Conservation (phyloP, 2,113 vertebrate genomes). For the Anas platyrhynchos region DNA sequence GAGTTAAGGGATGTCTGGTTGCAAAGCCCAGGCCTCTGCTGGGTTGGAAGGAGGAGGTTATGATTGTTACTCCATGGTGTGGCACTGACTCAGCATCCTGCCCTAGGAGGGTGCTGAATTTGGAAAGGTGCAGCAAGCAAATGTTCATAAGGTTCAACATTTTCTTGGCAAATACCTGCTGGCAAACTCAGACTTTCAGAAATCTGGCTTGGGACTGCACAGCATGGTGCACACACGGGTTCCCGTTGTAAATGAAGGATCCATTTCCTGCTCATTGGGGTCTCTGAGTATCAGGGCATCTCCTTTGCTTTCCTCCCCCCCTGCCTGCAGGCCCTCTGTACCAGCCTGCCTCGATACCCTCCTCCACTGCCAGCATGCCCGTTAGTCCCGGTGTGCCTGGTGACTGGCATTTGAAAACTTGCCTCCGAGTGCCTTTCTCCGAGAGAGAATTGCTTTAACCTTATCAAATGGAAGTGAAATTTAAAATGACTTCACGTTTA, state of each 20-base stretch:
- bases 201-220: neutral
- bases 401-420: neutral
- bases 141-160: neutral
- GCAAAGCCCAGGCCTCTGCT: neutral
- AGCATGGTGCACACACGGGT: neutral
- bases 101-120: neutral
- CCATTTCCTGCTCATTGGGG: neutral
- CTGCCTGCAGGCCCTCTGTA: neutral
- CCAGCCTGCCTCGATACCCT: neutral
- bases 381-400: neutral
- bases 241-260: neutral
- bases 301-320: neutral
- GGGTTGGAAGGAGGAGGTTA: neutral
- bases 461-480: slow-evolving; percentile 55
- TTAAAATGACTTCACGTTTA: slow-evolving; percentile 52
- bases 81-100: accelerated
- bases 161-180: neutral
- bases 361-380: neutral
- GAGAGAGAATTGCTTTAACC: slow-evolving; percentile 56
- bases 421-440: neutral
- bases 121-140: neutral
- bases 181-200: neutral
- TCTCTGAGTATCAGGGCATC: neutral
- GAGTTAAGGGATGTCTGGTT: accelerated
- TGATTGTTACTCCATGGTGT: neutral